Evolutionary conservation across 2,113 vertebrate species (phyloP).

Genomic region (Lepus europaeus): DNA sequence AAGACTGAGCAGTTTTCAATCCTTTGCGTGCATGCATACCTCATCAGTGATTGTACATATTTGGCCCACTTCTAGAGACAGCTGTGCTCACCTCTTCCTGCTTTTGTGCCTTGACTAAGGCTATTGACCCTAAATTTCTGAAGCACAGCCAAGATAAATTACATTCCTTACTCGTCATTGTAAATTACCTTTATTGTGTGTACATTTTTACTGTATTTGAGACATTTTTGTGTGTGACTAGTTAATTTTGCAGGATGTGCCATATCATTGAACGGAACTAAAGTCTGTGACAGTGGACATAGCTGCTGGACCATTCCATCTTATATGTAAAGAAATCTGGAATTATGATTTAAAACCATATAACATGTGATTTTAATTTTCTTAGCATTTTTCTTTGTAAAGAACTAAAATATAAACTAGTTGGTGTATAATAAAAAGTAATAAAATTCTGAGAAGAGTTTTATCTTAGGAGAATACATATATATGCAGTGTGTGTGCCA

Average conservation of each 20-base stretch:
- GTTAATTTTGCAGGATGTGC: slow-evolving; percentile 90
- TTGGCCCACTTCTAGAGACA: slow-evolving; percentile 83
- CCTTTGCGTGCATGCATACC: slow-evolving; percentile 90
- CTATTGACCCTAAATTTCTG: slow-evolving; percentile 84
- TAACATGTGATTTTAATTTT: slow-evolving; percentile 85
- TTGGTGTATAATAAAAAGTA: slow-evolving; percentile 89
- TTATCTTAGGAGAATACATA: slow-evolving; percentile 90
- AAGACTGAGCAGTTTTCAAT: slow-evolving; percentile 87
- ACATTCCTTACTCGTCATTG: slow-evolving; percentile 90
- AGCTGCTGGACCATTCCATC: slow-evolving; percentile 89
- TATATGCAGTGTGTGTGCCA: slow-evolving; percentile 91
- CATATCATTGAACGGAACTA: slow-evolving; percentile 89
- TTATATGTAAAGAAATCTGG: slow-evolving; percentile 86
- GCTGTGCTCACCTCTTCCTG: slow-evolving; percentile 86
- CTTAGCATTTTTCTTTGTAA: slow-evolving; percentile 88
- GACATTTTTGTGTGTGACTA: slow-evolving; percentile 85
- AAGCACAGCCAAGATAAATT: slow-evolving; percentile 90
- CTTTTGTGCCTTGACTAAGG: slow-evolving; percentile 90
- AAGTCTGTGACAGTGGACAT: slow-evolving; percentile 84
- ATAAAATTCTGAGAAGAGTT: slow-evolving; percentile 88
- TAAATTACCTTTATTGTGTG: slow-evolving; percentile 87
- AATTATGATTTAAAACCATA: slow-evolving; percentile 87
- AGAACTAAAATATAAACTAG: slow-evolving; percentile 87
- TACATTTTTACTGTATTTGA: slow-evolving; percentile 87
- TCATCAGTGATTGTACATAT: slow-evolving; percentile 88